phyloP scores from a whole-genome alignment of 1,140 invertebrate genomes.

The Lethrus apterus region DNA sequence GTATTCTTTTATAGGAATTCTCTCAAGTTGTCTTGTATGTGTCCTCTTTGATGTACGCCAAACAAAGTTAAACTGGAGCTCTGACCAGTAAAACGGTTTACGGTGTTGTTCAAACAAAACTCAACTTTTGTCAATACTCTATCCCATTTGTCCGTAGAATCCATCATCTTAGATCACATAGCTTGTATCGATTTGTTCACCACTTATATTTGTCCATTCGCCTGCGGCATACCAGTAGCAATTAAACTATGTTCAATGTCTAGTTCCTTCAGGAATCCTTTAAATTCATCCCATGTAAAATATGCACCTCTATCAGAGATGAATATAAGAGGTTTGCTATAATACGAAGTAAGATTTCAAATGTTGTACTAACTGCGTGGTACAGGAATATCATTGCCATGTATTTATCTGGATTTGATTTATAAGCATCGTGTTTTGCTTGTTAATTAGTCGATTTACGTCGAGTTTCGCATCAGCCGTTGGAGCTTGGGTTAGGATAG shows the following conservation, averaged over 20 bases:
- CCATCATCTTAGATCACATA: conserved; percentile 20
- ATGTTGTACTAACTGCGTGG: conserved; percentile 14
- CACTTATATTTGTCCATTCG: conserved; percentile 30
- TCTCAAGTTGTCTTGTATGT: conserved; percentile 8
- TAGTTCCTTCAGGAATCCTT: conserved; percentile 22
- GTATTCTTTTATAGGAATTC: background rate
- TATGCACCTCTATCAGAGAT: conserved; percentile 26
- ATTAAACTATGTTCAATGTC: conserved; percentile 24
- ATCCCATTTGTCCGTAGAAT: background rate
- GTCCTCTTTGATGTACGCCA: conserved; percentile 3
- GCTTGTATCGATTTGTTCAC: conserved; percentile 22
- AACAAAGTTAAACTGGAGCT: conserved; percentile 4
- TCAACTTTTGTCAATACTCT: background rate
- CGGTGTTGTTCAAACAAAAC: conserved; percentile 6
- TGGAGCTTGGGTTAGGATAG: too few species aligned
- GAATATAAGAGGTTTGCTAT: conserved; percentile 26
- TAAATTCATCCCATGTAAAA: conserved; percentile 26
- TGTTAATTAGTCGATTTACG: too few species aligned
- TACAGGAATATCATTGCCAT: conserved; percentile 17
- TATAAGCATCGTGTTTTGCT: too few species aligned
- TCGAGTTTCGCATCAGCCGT: too few species aligned
- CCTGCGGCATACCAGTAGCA: conserved; percentile 27
- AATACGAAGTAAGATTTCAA: conserved; percentile 19
- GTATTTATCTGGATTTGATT: too few species aligned
- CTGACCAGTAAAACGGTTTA: background rate